These are phyloP conservation scores for Toxonevra muliebris DNA, from an alignment of 2,888 invertebrate species.

Conservation along the genomic window DNA sequence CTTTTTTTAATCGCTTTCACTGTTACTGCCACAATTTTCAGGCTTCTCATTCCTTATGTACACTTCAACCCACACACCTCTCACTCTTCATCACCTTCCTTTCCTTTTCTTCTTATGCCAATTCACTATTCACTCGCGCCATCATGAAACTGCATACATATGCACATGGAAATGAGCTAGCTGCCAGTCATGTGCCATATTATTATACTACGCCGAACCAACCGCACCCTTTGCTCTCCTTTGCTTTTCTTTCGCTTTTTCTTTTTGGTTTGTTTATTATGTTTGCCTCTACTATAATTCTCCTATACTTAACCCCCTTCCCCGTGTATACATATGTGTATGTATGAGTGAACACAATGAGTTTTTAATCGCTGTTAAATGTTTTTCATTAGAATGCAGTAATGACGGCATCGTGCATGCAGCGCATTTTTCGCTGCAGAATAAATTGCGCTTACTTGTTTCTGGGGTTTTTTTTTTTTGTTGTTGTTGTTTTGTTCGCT, in stretches of 20 bases:
- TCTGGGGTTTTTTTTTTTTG: neutral
- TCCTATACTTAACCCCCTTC: no score
- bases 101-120: no score
- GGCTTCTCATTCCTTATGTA: neutral
- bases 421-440: neutral
- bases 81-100: no score
- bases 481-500: neutral
- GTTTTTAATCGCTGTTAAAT: conserved; percentile 21
- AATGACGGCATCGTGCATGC: neutral
- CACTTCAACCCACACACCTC: neutral
- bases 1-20: conserved; percentile 10
- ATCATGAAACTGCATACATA: neutral
- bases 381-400: conserved; percentile 19
- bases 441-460: neutral
- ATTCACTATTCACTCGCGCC: neutral
- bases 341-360: neutral
- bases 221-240: neutral
- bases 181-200: neutral
- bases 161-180: conserved; percentile 1
- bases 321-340: no score
- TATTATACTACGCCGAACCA: neutral
- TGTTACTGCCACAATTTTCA: neutral
- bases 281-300: no score
- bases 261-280: no score
- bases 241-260: no score